Base-by-base conservation (phyloP, 1,140 invertebrate genomes). In the Orius insidiosus region DNA sequence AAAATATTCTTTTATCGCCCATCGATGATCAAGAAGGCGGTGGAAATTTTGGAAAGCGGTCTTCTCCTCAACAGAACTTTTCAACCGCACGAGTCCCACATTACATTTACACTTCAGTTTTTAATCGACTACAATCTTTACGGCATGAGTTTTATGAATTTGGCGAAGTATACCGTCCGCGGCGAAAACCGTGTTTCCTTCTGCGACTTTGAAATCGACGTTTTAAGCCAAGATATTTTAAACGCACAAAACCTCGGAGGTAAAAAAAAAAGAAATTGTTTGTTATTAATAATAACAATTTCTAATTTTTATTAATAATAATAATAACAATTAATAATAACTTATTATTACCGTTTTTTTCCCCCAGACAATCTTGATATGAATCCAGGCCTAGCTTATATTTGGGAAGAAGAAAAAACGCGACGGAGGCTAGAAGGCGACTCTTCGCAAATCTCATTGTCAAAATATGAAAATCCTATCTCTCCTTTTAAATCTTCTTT, bases 101-200 rank as follows among this genome's bases (percentile, higher is more conserved):
- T 98, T 51, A 86, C 89, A 30, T 97, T 82, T 59, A 78, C 80
- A 47, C 66, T 95, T 47, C 85, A 96, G 68, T 92, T 98, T 63
- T 86, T 96, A 66, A 95, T 97, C 52, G 93, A 97, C 67, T 93
- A 86, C 58, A 96, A 96, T 69, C 68, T 97, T 39, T 90, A 93
- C 69, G 92, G 93, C 36, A 97, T 97, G 94, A 94, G 88, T 63
- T 73, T 83, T 59, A 71, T 96, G 51, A 74, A 87, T 65, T 65
- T 87, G 30, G 31, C 36, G 38, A 46, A 33, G 11, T 41, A 42
- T 42, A 38, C 16, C n/a, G 7, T 43, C 10, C n/a, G n/a, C n/a
- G n/a, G 15, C n/a, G 7, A 43, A 30, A 32, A 13, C 14, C 33
- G 31, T 16, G n/a, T 46, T 3, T 18, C 34, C 6, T 50, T 57